phyloP scores from a whole-genome alignment of 1,140 invertebrate genomes.

The Brachionus koreanus region DNA sequence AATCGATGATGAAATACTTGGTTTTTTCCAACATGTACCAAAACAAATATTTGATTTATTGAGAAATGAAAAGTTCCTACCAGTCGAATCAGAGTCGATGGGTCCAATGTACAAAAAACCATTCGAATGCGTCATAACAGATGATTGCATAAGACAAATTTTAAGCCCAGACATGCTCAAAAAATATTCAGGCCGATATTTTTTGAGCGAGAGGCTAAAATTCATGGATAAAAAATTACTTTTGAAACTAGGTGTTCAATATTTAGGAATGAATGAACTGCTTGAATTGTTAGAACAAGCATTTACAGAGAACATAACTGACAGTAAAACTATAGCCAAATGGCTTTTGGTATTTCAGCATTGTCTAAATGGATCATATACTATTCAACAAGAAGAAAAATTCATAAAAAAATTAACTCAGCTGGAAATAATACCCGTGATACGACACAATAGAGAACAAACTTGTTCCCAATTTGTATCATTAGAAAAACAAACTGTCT shows the following conservation, averaged over 20 bases:
- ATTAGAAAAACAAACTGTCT: neutral
- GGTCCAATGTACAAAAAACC: neutral
- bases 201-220: neutral
- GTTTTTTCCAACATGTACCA: slow-evolving; percentile 14
- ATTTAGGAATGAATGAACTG: neutral
- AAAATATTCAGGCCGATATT: neutral
- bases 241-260: neutral
- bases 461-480: neutral
- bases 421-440: slow-evolving; percentile 17
- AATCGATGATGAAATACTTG: neutral
- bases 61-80: neutral
- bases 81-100: neutral
- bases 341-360: slow-evolving; percentile 1
- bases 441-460: neutral
- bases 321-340: neutral
- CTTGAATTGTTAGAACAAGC: slow-evolving; percentile 1
- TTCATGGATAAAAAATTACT: neutral
- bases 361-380: slow-evolving; percentile 15
- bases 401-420: slow-evolving; percentile 11
- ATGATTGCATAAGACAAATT: neutral
- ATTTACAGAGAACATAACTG: neutral
- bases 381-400: slow-evolving; percentile 20
- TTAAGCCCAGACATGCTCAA: neutral
- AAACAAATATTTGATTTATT: slow-evolving; percentile 14
- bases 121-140: slow-evolving; percentile 1